phyloP scores from a whole-genome alignment of 2,888 invertebrate genomes.

The Epinotia brunnichana region DNA sequence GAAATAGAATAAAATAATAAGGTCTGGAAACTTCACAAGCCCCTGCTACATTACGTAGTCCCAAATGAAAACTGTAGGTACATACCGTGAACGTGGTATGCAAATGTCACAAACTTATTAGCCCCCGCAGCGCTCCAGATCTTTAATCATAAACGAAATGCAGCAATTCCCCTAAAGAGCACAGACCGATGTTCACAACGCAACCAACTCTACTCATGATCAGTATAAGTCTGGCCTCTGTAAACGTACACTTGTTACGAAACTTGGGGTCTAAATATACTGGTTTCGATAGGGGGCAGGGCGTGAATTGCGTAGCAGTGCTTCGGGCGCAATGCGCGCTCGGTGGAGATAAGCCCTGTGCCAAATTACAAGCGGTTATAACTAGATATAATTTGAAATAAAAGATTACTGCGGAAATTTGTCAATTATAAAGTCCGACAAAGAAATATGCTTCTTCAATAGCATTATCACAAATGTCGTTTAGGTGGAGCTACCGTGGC shows the following conservation, averaged over 20 bases:
- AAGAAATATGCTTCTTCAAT: background rate
- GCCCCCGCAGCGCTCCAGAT: background rate
- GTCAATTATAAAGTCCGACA: background rate
- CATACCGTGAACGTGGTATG: background rate
- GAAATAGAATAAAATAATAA: too few species aligned
- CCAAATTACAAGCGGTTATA: constrained; percentile 4
- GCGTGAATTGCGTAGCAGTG: background rate
- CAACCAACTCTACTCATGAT: background rate
- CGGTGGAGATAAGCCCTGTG: background rate
- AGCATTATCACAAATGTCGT: background rate
- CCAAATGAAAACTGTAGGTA: background rate
- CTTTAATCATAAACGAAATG: constrained; percentile 11
- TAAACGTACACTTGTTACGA: background rate
- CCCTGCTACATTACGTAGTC: background rate
- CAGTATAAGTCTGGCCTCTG: background rate
- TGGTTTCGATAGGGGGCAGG: background rate
- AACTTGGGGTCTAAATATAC: background rate
- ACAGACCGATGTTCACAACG: background rate
- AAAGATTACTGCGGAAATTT: background rate
- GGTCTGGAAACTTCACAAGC: background rate
- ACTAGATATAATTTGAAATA: background rate
- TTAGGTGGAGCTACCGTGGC: background rate
- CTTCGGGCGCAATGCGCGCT: background rate
- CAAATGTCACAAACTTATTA: constrained; percentile 10
- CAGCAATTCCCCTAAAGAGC: constrained; percentile 2